Percentiles rank a stretch among this genome's conserved stretches.
Conservation (phyloP, 2,797 vertebrate genomes). For the Neopelma chrysocephalum region DNA sequence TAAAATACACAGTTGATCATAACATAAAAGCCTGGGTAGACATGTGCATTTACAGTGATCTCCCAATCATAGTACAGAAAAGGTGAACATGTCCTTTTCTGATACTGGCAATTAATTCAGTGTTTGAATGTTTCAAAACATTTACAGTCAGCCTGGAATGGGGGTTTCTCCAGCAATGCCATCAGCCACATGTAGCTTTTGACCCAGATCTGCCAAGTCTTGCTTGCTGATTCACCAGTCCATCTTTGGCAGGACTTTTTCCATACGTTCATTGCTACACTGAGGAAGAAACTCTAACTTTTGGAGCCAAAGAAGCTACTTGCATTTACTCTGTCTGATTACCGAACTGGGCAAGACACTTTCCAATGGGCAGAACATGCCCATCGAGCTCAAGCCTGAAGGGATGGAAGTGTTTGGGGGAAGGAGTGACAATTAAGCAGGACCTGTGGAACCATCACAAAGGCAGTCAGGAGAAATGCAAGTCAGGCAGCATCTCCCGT, state of each 20-base stretch:
- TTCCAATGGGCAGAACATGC: neutral
- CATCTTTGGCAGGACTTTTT: too few relatives aligned
- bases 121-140: neutral
- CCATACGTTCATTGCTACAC: too few relatives aligned
- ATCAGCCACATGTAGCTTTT: neutral
- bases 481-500: neutral
- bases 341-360: neutral
- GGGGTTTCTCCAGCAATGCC: neutral
- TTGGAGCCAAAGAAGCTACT: neutral
- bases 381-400: accelerated
- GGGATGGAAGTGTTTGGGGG: neutral
- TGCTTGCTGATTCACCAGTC: too few relatives aligned
- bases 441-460: neutral
- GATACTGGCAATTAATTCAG: neutral
- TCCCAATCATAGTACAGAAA: neutral
- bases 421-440: neutral
- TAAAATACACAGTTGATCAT: neutral
- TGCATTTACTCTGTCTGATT: neutral
- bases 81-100: neutral
- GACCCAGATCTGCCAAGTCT: neutral
- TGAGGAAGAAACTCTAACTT: neutral
- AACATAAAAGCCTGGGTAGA: neutral
- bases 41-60: neutral
- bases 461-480: neutral
- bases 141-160: neutral